Evolutionary conservation across 2,113 vertebrate genomes (phyloP).

Genomic region (Pseudorectes ferrugineus): DNA sequence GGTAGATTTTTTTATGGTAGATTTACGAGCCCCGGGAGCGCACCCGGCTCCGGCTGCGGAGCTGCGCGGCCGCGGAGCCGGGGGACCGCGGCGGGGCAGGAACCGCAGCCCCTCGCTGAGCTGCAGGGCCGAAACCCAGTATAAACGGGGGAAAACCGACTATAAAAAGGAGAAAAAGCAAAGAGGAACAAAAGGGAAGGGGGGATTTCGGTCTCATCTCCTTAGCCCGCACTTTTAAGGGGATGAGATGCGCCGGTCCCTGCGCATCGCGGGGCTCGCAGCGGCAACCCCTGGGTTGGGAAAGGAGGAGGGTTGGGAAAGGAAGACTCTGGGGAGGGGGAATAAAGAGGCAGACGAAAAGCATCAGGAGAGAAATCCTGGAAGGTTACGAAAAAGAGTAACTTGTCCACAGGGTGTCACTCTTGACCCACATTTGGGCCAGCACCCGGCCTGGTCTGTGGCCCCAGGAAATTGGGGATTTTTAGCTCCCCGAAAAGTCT

Average conservation of each 20-base stretch:
- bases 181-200: neutral
- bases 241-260: neutral
- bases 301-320: neutral
- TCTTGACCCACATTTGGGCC: conserved; percentile 66
- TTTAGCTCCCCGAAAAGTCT: neutral
- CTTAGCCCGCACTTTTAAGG: neutral
- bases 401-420: conserved; percentile 78
- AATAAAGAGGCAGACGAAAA: neutral
- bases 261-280: neutral
- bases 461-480: neutral
- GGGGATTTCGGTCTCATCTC: neutral
- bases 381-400: neutral
- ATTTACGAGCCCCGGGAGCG: conserved; percentile 7
- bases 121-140: neutral
- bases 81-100: neutral
- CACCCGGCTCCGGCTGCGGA: neutral
- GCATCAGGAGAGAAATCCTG: neutral
- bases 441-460: neutral
- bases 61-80: neutral
- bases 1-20: neutral
- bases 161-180: accelerated
- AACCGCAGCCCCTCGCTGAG: neutral
- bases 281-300: neutral
- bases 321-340: neutral
- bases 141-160: neutral